Evolutionary conservation across 2,888 invertebrate genomes (phyloP).

Genomic region (Phania funesta): DNA sequence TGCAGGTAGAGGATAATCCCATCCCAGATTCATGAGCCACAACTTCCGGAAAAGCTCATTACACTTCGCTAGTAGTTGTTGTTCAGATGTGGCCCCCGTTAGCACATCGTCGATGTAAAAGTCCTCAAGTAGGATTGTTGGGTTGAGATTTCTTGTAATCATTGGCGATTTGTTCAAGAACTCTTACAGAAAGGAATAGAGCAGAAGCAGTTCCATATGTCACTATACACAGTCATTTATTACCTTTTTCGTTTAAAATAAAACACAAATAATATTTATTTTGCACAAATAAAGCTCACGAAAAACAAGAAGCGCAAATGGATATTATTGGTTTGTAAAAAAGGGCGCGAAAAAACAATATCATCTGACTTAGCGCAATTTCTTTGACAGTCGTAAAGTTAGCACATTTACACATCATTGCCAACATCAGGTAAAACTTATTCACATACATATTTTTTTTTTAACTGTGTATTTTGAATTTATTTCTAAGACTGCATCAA

Average conservation of each 20-base stretch:
- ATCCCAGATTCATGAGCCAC: conserved; percentile 38
- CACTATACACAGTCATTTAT: no score
- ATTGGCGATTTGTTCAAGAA: conserved; percentile 54
- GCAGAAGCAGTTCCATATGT: conserved; percentile 64
- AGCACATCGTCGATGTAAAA: conserved; percentile 25
- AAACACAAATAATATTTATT: no score
- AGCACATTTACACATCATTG: conserved; percentile 28
- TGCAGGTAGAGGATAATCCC: conserved; percentile 60
- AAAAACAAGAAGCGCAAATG: no score
- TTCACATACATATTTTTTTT: no score
- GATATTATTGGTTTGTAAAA: no score
- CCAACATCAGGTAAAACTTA: conserved; percentile 31
- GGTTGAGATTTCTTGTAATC: conserved; percentile 53
- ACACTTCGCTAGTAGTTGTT: conserved; percentile 23
- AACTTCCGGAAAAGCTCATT: conserved; percentile 60
- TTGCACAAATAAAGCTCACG: no score
- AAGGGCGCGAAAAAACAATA: no score
- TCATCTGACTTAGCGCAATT: no score
- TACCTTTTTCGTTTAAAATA: no score
- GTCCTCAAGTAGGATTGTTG: conserved; percentile 49
- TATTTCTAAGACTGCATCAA: no score
- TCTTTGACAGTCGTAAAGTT: conserved; percentile 4
- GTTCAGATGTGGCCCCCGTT: conserved; percentile 46
- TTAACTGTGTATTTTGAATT: no score
- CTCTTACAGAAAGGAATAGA: conserved; percentile 60